Evolutionary conservation across 2,113 vertebrate genomes (phyloP).

Genomic region (Coptodon rendalli): DNA sequence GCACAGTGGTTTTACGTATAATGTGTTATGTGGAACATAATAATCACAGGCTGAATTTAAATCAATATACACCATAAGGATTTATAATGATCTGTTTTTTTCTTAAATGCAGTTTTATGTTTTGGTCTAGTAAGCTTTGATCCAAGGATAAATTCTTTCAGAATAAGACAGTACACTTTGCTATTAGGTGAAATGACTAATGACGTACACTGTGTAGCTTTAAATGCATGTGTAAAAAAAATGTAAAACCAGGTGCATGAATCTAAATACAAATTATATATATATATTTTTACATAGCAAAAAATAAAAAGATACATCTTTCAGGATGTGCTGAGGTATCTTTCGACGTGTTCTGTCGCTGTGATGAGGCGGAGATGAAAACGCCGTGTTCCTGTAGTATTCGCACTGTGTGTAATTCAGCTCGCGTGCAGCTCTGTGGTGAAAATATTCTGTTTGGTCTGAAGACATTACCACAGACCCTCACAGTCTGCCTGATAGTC

Average conservation of each 20-base stretch:
- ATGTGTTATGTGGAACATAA: neutral
- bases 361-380: slow-evolving; percentile 1
- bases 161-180: neutral
- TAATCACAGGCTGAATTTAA: neutral
- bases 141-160: neutral
- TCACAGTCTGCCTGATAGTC: slow-evolving; percentile 71
- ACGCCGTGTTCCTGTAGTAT: neutral
- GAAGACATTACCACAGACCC: slow-evolving; percentile 69
- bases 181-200: neutral
- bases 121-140: neutral
- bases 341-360: neutral
- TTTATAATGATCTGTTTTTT: neutral
- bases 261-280: neutral
- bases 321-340: neutral
- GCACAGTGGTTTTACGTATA: neutral
- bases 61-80: neutral
- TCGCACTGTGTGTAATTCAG: neutral
- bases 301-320: neutral
- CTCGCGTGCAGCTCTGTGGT: slow-evolving; percentile 12
- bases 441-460: slow-evolving; percentile 63
- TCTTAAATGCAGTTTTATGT: neutral
- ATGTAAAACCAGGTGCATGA: neutral
- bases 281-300: neutral
- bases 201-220: neutral
- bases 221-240: neutral